These are phyloP conservation scores for Pachyramphus minor DNA, from an alignment of 2,113 vertebrate species.

Conservation along the genomic window DNA sequence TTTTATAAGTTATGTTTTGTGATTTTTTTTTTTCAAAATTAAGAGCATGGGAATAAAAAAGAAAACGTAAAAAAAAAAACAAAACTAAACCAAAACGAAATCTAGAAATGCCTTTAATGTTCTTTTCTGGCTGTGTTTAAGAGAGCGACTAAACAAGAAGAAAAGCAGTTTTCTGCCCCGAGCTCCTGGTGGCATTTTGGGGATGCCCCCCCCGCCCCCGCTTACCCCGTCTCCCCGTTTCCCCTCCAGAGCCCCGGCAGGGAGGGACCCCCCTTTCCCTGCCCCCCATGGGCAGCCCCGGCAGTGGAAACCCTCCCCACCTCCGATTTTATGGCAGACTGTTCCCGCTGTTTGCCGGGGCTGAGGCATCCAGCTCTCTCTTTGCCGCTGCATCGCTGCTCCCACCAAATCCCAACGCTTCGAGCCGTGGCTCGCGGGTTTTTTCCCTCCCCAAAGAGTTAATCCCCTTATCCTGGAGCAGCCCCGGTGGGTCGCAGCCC, in stretches of 20 bases:
- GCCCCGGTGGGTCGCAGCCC: background rate
- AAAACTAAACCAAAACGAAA: background rate
- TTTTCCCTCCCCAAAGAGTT: background rate
- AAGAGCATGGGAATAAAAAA: constrained; percentile 70
- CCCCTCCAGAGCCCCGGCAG: accelerated
- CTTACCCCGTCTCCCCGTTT: background rate
- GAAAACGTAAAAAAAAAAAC: background rate
- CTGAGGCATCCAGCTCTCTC: background rate
- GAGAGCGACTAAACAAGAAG: background rate
- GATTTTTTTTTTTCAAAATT: constrained; percentile 59
- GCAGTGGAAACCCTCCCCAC: background rate
- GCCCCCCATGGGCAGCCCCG: background rate
- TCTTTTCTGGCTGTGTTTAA: constrained; percentile 41
- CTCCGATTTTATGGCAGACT: background rate
- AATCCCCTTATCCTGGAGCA: background rate
- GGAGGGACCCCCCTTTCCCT: background rate
- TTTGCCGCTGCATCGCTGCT: background rate
- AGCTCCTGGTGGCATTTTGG: background rate
- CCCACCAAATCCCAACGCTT: background rate
- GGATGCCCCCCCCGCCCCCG: background rate
- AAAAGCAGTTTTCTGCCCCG: background rate
- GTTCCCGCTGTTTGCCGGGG: background rate
- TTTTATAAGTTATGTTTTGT: constrained; percentile 76
- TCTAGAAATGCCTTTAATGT: constrained; percentile 60
- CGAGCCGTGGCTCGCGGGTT: background rate